Base-by-base conservation (phyloP, 2,888 invertebrate genomes). In the Lysandra bellargus region DNA sequence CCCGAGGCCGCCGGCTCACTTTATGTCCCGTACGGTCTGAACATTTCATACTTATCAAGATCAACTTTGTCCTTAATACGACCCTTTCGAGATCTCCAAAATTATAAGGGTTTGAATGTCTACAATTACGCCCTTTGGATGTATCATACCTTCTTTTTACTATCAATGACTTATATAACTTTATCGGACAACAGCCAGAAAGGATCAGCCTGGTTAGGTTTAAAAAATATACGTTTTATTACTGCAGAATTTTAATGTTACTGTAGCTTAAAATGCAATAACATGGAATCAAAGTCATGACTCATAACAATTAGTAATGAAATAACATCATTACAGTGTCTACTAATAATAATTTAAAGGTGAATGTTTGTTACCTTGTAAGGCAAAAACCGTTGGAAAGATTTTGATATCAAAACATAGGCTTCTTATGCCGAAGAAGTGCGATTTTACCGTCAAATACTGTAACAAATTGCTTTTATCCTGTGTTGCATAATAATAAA, bases 21-120 rank as follows among this genome's bases (percentile, higher is more conserved):
- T 79, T 74, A 75, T 49, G 79, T 17, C 61, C 79, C 79, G 75
- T 30, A 61, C 60, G 64, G 61, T 49, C 79, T 64, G 57, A 30
- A 79, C 30, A 79, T 79, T 75, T 79, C 61, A 75, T 75, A 75
- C 74, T 53, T 76, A 76, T 76, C 30, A 75, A 75, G 75, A 76
- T 76, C 76, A 76, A 76, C 76, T 73, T 69, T 60, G 17, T 78
- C 61, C 61, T 79, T 76, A 76, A 76, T 76, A 76, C 57, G 76
- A 75, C 76, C 33, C 76, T 76, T 76, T 30, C 12, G 12, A 33
- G n/a, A 23, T 44, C 44, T 74, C 44, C 33, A 33, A 69, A 69
- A 33, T 69, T 37, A 69, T 69, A 14, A 37, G 33, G 69, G 69
- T 69, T 69, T 7, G 69, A 69, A 69, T 69, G 4, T 69, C 33